These are phyloP conservation scores for Synanthedon vespiformis DNA, from an alignment of 2,888 invertebrate genomes.

Conservation along the genomic window DNA sequence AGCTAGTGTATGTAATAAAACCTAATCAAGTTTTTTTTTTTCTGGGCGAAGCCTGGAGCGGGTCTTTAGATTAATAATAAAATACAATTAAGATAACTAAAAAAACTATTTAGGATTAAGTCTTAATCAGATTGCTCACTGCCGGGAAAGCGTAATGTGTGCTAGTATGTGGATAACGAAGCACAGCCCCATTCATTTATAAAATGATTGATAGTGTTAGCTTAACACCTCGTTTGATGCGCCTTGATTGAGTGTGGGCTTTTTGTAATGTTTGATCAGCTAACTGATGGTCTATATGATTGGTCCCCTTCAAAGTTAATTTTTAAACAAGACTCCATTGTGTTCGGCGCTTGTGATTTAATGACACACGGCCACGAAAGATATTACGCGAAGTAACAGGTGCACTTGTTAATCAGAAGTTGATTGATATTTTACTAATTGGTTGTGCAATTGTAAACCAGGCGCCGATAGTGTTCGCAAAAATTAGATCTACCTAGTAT, in stretches of 20 bases:
- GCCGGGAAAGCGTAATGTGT: too few relatives aligned
- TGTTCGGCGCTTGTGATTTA: conserved; percentile 17
- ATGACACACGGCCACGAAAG: conserved; percentile 9
- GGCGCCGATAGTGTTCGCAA: too few relatives aligned
- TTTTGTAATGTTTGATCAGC: conserved; percentile 55
- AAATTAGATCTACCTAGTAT: too few relatives aligned
- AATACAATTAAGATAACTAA: too few relatives aligned
- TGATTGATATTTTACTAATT: not conserved
- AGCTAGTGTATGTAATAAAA: too few relatives aligned
- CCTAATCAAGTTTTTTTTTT: too few relatives aligned
- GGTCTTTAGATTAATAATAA: too few relatives aligned
- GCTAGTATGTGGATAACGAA: conserved; percentile 11
- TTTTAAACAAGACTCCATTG: conserved; percentile 56
- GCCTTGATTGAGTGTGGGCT: conserved; percentile 59
- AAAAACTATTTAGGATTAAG: too few relatives aligned
- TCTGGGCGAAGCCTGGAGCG: too few relatives aligned
- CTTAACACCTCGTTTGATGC: conserved; percentile 59
- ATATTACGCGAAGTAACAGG: not conserved
- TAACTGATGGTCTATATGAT: conserved; percentile 58
- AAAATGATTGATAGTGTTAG: conserved; percentile 59
- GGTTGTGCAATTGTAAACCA: too few relatives aligned
- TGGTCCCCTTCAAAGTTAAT: conserved; percentile 56
- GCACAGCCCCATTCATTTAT: conserved; percentile 18
- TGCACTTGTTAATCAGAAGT: not conserved
- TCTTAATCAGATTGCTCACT: too few relatives aligned